Conservation (phyloP, 2,113 vertebrate species). For the Seriola aureovittata region DNA sequence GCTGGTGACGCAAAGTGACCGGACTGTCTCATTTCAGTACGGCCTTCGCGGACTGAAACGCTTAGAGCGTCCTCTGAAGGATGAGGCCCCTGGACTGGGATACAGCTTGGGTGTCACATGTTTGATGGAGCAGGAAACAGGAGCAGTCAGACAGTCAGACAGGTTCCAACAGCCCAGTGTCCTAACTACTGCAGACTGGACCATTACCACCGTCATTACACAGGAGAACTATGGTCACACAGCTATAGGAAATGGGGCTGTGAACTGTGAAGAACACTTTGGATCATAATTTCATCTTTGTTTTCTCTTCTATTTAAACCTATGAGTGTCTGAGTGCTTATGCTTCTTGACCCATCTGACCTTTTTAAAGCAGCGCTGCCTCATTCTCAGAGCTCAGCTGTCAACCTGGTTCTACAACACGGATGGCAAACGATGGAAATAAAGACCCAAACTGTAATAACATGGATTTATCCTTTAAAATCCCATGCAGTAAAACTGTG, state of each 20-base stretch:
- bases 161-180: not conserved
- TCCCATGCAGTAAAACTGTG: not conserved
- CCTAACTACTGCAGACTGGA: not conserved
- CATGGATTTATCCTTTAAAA: not conserved
- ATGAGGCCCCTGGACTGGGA: no score
- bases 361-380: not conserved
- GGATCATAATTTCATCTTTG: not conserved
- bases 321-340: not conserved
- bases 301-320: not conserved
- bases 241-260: not conserved
- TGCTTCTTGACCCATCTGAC: not conserved
- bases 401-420: not conserved
- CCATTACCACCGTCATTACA: not conserved
- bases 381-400: conserved; percentile 1
- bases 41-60: no score
- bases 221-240: not conserved
- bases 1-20: no score
- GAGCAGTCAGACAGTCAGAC: conserved; percentile 5
- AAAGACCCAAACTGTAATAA: not conserved
- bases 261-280: not conserved
- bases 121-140: not conserved
- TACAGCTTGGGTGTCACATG: no score
- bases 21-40: no score
- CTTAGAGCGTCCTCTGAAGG: no score
- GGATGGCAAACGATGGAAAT: not conserved